phyloP scores from a whole-genome alignment of 2,113 vertebrate genomes.

The Hassar affinis region DNA sequence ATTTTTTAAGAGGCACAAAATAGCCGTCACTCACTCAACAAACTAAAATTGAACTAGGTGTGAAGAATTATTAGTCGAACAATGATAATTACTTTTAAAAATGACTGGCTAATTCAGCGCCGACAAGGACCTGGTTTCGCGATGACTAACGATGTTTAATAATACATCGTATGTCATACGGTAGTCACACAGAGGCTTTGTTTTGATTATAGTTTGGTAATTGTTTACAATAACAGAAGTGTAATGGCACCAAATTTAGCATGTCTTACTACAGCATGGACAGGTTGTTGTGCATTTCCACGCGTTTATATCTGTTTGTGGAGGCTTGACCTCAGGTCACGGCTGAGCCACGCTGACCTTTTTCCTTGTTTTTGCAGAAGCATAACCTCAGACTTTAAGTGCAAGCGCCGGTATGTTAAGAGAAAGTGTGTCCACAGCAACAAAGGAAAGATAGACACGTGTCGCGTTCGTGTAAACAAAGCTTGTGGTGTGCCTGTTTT shows the following conservation, averaged over 20 bases:
- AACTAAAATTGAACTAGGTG: neutral
- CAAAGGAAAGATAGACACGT: constrained; percentile 12
- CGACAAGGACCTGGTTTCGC: neutral
- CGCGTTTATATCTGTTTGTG: neutral
- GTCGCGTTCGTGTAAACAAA: constrained; percentile 29
- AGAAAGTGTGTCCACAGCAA: constrained; percentile 52
- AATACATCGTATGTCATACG: neutral
- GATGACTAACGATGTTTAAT: neutral
- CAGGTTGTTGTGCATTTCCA: neutral
- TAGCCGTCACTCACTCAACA: neutral
- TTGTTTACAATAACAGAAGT: neutral
- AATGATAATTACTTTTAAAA: neutral
- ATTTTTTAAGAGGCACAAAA: neutral
- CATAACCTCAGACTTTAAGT: constrained; percentile 13
- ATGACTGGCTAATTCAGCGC: neutral
- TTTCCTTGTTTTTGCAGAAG: constrained; percentile 9
- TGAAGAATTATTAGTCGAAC: neutral
- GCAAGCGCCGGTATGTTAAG: neutral
- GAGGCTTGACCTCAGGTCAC: neutral
- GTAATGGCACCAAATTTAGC: neutral
- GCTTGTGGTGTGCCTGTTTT: constrained; percentile 24
- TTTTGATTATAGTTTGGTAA: neutral
- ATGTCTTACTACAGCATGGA: neutral
- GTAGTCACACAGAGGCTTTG: neutral
- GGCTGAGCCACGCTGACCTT: constrained; percentile 28